A percentile compares a stretch with the other conserved stretches of the same genome.
These are phyloP conservation scores for Actinostola sp. DNA, from an alignment of 92 coral and sea anemone genomes.

Conservation along the genomic window DNA sequence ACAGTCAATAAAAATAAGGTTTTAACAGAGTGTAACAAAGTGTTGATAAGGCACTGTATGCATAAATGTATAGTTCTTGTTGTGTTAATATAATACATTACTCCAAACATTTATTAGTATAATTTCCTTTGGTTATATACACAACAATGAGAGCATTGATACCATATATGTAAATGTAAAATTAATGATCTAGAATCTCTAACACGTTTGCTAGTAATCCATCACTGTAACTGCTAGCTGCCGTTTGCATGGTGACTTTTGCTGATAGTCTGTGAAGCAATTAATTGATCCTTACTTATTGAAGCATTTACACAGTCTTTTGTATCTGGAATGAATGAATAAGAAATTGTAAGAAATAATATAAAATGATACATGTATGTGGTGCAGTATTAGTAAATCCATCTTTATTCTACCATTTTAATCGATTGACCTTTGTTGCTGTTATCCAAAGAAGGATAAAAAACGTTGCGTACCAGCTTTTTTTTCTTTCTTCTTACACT, in stretches of 20 bases:
- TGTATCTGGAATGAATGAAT: not conserved
- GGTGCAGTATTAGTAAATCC: no score
- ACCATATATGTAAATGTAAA: conserved; percentile 7
- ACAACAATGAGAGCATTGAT: conserved; percentile 13
- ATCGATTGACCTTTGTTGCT: no score
- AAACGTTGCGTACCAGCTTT: no score
- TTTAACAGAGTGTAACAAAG: not conserved
- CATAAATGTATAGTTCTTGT: not conserved
- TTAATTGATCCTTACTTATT: not conserved
- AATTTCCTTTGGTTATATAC: conserved; percentile 22
- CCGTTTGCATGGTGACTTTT: not conserved
- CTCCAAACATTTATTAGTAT: not conserved
- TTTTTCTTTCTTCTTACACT: no score
- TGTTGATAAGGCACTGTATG: no score
- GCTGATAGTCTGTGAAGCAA: not conserved
- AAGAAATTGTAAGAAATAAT: not conserved
- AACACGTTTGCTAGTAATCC: not conserved
- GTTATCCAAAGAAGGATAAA: no score
- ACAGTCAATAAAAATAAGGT: no score
- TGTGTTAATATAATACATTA: not conserved
- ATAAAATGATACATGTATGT: not conserved
- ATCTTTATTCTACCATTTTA: no score
- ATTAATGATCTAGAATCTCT: not conserved
- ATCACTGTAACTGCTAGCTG: conserved; percentile 9
- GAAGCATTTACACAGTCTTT: not conserved